Evolutionary conservation across 2,113 vertebrate genomes (phyloP).

Genomic region (Ariopsis seemanni): DNA sequence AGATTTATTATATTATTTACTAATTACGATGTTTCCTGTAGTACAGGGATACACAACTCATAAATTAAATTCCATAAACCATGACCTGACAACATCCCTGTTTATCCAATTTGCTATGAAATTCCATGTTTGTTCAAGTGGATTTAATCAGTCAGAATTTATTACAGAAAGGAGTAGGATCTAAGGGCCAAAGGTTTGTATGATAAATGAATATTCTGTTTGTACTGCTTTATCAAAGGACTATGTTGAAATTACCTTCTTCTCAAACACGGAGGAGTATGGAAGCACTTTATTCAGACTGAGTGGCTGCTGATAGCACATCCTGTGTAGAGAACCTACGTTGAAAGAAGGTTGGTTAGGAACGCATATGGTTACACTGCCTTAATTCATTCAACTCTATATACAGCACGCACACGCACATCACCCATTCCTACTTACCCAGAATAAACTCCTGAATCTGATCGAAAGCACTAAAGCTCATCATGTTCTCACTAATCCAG

Average conservation of each 20-base stretch:
- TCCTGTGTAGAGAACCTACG: conserved; percentile 85
- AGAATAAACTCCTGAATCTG: conserved; percentile 93
- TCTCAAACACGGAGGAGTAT: conserved; percentile 82
- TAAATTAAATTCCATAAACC: conserved; percentile 65
- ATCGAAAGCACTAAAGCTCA: conserved; percentile 81
- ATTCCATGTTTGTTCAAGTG: no score
- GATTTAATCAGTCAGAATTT: not conserved
- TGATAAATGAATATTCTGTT: not conserved
- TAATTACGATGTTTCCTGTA: not conserved
- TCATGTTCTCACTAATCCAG: conserved; percentile 86
- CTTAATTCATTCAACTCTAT: not conserved
- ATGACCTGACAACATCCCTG: conserved; percentile 18
- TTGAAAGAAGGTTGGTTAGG: conserved; percentile 8
- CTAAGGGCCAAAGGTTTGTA: not conserved
- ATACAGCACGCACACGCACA: not conserved
- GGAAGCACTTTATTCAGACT: conserved; percentile 83
- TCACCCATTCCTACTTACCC: conserved; percentile 72
- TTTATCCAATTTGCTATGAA: not conserved
- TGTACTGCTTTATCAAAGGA: not conserved
- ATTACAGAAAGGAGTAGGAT: not conserved
- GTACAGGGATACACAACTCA: not conserved
- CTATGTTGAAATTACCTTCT: conserved; percentile 72
- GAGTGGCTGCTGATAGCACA: conserved; percentile 74
- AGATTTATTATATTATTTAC: not conserved
- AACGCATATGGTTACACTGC: not conserved